These are phyloP conservation scores for Sylvilagus bachmani DNA, from an alignment of 2,113 vertebrate species.

Conservation along the genomic window DNA sequence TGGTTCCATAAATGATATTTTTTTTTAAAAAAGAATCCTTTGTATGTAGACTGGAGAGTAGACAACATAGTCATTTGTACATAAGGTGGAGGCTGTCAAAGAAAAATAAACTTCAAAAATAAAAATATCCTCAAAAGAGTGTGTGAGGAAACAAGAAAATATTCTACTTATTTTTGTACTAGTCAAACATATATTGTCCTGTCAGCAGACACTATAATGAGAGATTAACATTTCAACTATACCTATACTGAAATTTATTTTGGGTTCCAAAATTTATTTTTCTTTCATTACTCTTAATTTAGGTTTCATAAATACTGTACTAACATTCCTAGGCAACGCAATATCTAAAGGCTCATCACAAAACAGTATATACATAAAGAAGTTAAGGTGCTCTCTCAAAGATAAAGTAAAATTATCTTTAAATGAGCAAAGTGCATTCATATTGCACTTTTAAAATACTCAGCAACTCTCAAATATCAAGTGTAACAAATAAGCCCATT, in stretches of 20 bases:
- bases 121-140: background rate
- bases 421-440: slow-evolving; percentile 84
- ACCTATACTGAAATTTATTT: slow-evolving; percentile 16
- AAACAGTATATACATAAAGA: slow-evolving; percentile 69
- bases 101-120: background rate
- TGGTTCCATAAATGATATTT: background rate
- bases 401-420: slow-evolving; percentile 85
- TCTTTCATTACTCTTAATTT: slow-evolving; percentile 63
- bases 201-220: background rate
- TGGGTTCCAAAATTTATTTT: slow-evolving; percentile 52
- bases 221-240: slow-evolving; percentile 23
- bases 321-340: slow-evolving; percentile 68
- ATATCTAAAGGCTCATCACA: slow-evolving; percentile 62
- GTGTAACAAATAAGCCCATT: slow-evolving; percentile 76
- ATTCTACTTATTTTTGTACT: background rate
- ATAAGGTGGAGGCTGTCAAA: background rate
- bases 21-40: slow-evolving; percentile 24
- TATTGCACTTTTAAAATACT: slow-evolving; percentile 69
- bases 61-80: background rate
- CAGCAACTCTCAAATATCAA: slow-evolving; percentile 75
- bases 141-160: background rate
- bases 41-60: background rate
- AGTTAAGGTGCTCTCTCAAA: slow-evolving; percentile 74
- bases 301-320: slow-evolving; percentile 29
- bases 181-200: background rate